These are phyloP conservation scores for Lathamus discolor DNA, from an alignment of 2,113 vertebrate species.

Conservation along the genomic window DNA sequence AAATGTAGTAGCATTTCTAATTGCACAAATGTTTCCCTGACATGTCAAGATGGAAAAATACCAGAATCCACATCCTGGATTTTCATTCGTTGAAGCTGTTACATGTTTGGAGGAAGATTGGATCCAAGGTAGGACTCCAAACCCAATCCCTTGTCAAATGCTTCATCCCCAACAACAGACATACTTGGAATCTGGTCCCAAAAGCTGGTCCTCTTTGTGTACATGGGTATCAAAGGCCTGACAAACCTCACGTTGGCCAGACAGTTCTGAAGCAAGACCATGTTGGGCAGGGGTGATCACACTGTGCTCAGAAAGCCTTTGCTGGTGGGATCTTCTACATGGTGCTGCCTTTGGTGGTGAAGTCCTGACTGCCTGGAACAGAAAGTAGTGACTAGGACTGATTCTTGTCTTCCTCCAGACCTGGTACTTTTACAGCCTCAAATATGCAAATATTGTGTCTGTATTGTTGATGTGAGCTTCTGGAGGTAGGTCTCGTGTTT, in stretches of 20 bases:
- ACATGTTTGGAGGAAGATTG: neutral
- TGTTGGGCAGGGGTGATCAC: accelerated
- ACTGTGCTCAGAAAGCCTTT: accelerated
- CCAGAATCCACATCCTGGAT: neutral
- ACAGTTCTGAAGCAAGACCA: neutral
- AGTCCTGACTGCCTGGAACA: neutral
- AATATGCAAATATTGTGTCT: neutral
- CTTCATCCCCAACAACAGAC: neutral
- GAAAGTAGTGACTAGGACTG: neutral
- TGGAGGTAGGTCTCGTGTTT: neutral
- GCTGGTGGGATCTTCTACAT: neutral
- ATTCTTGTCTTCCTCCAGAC: neutral
- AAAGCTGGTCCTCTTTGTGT: neutral
- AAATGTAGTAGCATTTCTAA: neutral
- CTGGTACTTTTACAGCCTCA: neutral
- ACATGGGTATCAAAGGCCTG: neutral
- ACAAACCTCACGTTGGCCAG: neutral
- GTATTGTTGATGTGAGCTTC: neutral
- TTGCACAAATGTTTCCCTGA: neutral
- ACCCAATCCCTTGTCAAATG: neutral
- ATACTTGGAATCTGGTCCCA: neutral
- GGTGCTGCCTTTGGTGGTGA: neutral
- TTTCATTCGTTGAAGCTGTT: neutral
- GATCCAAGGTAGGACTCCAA: neutral
- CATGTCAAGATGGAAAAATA: neutral